Percentiles rank a stretch among this genome's conserved stretches.
Evolutionary conservation across 2,888 invertebrate genomes (phyloP).

Genomic region (Aphodius granarius): DNA sequence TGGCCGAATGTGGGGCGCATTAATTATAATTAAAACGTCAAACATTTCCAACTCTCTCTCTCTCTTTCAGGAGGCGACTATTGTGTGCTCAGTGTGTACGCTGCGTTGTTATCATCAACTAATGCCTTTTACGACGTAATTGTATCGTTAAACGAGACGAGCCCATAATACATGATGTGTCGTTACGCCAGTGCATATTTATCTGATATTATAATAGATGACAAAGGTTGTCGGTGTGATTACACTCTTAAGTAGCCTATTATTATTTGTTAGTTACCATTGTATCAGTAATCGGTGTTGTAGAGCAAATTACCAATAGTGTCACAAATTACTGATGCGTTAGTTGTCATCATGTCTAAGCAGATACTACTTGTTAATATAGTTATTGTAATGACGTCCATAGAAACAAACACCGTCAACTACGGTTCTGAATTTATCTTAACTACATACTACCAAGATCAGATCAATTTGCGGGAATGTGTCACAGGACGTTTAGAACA

Average conservation of each 20-base stretch:
- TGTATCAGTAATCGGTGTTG: background rate
- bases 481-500: too few species aligned
- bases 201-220: background rate
- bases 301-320: background rate
- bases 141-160: background rate
- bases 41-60: background rate
- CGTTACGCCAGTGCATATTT: background rate
- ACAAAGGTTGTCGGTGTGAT: background rate
- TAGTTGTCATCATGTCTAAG: background rate
- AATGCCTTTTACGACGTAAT: background rate
- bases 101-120: background rate
- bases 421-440: too few species aligned
- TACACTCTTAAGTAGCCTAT: background rate
- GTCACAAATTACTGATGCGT: background rate
- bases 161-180: background rate
- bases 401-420: too few species aligned
- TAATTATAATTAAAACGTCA: background rate
- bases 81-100: background rate
- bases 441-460: too few species aligned
- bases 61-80: background rate
- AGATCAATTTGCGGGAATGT: too few species aligned
- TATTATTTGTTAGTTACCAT: background rate
- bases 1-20: background rate
- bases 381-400: too few species aligned
- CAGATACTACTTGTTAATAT: background rate